Evolutionary conservation across 2,888 invertebrate genomes (phyloP).

Genomic region (Eucera pruinosa): DNA sequence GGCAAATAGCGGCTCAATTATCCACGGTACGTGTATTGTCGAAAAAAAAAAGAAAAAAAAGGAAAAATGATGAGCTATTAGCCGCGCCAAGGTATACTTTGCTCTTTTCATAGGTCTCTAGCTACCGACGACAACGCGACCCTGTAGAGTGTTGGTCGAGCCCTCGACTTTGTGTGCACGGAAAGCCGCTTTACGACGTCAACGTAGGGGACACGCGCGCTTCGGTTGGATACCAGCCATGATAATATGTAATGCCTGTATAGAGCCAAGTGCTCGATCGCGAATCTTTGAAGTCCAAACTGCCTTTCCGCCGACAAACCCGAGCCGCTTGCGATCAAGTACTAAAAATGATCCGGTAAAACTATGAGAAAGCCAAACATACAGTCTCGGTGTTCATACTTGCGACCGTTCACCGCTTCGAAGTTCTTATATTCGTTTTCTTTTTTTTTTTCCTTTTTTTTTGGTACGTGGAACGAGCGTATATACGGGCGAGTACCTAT

Average conservation of each 20-base stretch:
- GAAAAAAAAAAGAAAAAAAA: not conserved
- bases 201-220: conserved; percentile 64
- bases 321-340: conserved; percentile 40
- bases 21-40: conserved; percentile 15
- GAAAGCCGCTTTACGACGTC: conserved; percentile 68
- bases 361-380: conserved; percentile 72
- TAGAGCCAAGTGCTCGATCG: conserved; percentile 47
- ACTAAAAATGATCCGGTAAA: conserved; percentile 57
- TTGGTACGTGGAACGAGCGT: conserved; percentile 43
- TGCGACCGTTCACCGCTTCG: conserved; percentile 8
- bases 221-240: conserved; percentile 62
- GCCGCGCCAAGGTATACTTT: conserved; percentile 62
- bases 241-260: conserved; percentile 77
- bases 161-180: conserved; percentile 76
- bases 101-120: conserved; percentile 60
- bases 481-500: conserved; percentile 70
- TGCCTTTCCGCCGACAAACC: conserved; percentile 49
- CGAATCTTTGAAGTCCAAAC: conserved; percentile 68
- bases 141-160: conserved; percentile 71
- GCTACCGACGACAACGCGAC: conserved; percentile 59
- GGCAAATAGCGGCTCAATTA: conserved; percentile 43
- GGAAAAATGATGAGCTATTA: conserved; percentile 57
- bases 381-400: conserved; percentile 28
- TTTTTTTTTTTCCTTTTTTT: not conserved
- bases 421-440: conserved; percentile 29